These are phyloP conservation scores for Trypoxylon attenuatum DNA, from an alignment of 2,888 invertebrate genomes.

Conservation along the genomic window DNA sequence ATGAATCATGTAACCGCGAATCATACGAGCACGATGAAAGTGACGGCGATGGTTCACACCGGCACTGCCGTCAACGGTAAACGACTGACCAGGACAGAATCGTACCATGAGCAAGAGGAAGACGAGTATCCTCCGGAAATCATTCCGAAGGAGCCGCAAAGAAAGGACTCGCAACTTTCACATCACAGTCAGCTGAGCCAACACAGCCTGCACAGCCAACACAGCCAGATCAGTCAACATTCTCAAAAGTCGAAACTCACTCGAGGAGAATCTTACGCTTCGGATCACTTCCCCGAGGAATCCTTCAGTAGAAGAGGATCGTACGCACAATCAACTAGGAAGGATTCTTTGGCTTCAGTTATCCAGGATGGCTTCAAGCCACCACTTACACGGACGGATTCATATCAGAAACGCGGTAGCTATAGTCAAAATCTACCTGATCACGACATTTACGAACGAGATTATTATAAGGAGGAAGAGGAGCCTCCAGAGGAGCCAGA, in stretches of 20 bases:
- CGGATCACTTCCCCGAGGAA: constrained; percentile 67
- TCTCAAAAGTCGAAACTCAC: constrained; percentile 67
- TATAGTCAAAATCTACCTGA: constrained; percentile 67
- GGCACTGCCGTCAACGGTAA: constrained; percentile 73
- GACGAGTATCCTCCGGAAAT: constrained; percentile 65
- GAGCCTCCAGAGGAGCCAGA: constrained; percentile 69
- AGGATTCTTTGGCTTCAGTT: constrained; percentile 65
- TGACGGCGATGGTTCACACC: constrained; percentile 72
- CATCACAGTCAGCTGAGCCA: constrained; percentile 59
- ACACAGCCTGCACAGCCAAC: constrained; percentile 55
- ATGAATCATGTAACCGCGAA: constrained; percentile 63
- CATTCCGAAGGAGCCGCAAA: constrained; percentile 60
- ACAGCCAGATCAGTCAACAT: constrained; percentile 53
- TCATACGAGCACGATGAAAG: constrained; percentile 72
- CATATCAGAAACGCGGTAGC: constrained; percentile 62
- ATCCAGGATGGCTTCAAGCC: constrained; percentile 63
- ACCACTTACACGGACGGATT: constrained; percentile 60
- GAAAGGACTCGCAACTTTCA: constrained; percentile 69
- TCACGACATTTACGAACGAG: constrained; percentile 70
- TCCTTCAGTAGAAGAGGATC: constrained; percentile 56
- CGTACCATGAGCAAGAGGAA: constrained; percentile 66
- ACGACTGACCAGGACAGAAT: constrained; percentile 66
- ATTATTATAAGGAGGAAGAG: constrained; percentile 76
- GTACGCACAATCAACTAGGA: constrained; percentile 54
- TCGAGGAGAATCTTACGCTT: constrained; percentile 67